phyloP scores from a whole-genome alignment of 1,140 invertebrate species.

The Adelges cooleyi region DNA sequence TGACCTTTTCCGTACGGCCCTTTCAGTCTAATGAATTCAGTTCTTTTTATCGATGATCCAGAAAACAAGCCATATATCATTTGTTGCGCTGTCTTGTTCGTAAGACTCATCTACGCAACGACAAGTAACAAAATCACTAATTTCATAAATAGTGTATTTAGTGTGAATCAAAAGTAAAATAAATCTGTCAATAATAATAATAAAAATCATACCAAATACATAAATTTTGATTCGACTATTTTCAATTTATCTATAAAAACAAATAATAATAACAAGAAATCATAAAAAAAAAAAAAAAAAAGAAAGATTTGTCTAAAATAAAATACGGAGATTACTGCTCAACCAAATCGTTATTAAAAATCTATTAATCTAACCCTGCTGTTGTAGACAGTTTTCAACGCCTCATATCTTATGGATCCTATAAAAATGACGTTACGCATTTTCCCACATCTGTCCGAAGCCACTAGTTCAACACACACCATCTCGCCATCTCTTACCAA shows the following conservation, averaged over 20 bases:
- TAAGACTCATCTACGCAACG: slow-evolving; percentile 85
- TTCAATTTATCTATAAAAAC: too few relatives aligned
- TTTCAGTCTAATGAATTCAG: slow-evolving; percentile 96
- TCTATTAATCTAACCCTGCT: slow-evolving; percentile 58
- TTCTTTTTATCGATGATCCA: slow-evolving; percentile 57
- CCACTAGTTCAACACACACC: slow-evolving; percentile 94
- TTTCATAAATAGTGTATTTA: too few relatives aligned
- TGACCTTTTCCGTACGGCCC: slow-evolving; percentile 92
- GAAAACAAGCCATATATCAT: slow-evolving; percentile 90
- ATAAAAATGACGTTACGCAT: slow-evolving; percentile 89
- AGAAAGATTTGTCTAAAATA: neutral
- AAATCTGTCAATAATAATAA: too few relatives aligned
- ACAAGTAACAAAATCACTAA: too few relatives aligned
- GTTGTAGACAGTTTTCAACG: slow-evolving; percentile 92
- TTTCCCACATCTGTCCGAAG: slow-evolving; percentile 67
- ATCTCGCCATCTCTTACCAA: slow-evolving; percentile 94
- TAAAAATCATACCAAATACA: too few relatives aligned
- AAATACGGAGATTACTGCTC: neutral
- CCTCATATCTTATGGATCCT: slow-evolving; percentile 93
- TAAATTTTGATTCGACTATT: too few relatives aligned
- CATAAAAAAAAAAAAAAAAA: neutral
- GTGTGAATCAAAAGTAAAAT: too few relatives aligned
- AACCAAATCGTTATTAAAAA: neutral
- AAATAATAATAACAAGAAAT: neutral
- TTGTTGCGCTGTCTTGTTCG: slow-evolving; percentile 86